Conservation (phyloP, 2,888 invertebrate genomes). For the Nomada goodeniana region DNA sequence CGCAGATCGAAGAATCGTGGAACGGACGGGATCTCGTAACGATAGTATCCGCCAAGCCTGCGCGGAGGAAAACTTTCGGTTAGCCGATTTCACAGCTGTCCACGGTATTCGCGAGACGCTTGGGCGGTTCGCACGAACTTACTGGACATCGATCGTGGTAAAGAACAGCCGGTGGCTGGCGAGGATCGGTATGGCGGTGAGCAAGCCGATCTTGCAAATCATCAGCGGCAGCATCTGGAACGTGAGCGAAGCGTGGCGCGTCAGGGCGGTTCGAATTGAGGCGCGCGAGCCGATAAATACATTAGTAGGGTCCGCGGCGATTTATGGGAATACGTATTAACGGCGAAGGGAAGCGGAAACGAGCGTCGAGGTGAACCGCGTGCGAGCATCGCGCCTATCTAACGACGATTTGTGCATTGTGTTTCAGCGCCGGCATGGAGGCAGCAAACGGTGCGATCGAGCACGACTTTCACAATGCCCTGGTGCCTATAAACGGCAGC, state of each 20-base stretch:
- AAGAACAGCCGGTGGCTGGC: slow-evolving; percentile 73
- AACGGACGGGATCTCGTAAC: slow-evolving; percentile 76
- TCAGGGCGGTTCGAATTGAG: too few species aligned
- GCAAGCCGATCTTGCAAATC: slow-evolving; percentile 59
- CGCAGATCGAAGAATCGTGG: slow-evolving; percentile 81
- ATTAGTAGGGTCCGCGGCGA: neutral
- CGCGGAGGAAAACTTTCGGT: neutral
- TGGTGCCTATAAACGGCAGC: slow-evolving; percentile 85
- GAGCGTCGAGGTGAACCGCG: too few species aligned
- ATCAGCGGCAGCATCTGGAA: slow-evolving; percentile 79
- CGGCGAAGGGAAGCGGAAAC: neutral
- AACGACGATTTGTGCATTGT: slow-evolving; percentile 25
- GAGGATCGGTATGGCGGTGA: slow-evolving; percentile 68
- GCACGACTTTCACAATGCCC: slow-evolving; percentile 85
- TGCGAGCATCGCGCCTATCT: too few species aligned
- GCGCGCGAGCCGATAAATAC: neutral
- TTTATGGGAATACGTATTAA: neutral
- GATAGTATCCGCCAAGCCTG: slow-evolving; percentile 57
- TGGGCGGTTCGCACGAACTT: slow-evolving; percentile 59
- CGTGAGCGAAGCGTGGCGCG: neutral
- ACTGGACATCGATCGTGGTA: slow-evolving; percentile 82
- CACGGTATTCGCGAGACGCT: neutral
- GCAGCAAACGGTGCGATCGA: slow-evolving; percentile 85
- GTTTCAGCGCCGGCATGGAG: slow-evolving; percentile 85
- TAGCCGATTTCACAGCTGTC: neutral